Evolutionary conservation across 2,797 vertebrate genomes (phyloP), one percentile per base, ranked within the genome.

Genomic region (Aldrovandia affinis): DNA sequence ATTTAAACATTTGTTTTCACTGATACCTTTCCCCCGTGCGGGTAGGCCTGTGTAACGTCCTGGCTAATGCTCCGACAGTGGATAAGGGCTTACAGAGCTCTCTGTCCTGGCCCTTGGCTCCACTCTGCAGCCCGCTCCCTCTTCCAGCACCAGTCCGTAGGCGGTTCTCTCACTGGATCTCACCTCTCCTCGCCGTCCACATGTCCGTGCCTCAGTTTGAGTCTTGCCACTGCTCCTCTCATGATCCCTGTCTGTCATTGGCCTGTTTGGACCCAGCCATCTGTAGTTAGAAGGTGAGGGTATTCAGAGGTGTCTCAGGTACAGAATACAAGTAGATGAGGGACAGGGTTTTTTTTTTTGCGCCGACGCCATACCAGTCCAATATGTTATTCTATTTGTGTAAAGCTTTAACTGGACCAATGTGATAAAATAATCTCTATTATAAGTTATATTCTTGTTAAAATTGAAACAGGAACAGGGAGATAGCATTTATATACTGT

Each of bases 1-100:
- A 55, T 50, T 83, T 55, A 65, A 73, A 77, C 55, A 36, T 78
- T 39, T 78, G 57, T 54, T 85, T 81, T 52, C 42, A 55, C 42
- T 81, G 55, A 55, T 68, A 42, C 70, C 84, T 33, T 52, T 83
- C 61, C 77, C 44, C 47, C 54, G 52, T 50, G 30, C 20, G 42
- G 33, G 55, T 57, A 78, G 28, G 47, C 81, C 73, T 81, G 65
- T 54, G 15, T 61, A 82, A 22, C 42, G 33, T 82, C 57, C 54
- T 47, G 36, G 42, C 59, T 65, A 84, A 84, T 65, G 42, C 55
- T 39, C 54, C 1, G 82, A 47, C 55, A 57, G 70, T 15, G 25
- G 42, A 65, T 33, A 63, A 4, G 22, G 68, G 52, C 70, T 77
- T 61, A 83, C 15, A 42, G 20, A 20, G 68, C 54, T 50, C 42